phyloP scores from a whole-genome alignment of 1,140 invertebrate species.

The Drosophila triauraria region DNA sequence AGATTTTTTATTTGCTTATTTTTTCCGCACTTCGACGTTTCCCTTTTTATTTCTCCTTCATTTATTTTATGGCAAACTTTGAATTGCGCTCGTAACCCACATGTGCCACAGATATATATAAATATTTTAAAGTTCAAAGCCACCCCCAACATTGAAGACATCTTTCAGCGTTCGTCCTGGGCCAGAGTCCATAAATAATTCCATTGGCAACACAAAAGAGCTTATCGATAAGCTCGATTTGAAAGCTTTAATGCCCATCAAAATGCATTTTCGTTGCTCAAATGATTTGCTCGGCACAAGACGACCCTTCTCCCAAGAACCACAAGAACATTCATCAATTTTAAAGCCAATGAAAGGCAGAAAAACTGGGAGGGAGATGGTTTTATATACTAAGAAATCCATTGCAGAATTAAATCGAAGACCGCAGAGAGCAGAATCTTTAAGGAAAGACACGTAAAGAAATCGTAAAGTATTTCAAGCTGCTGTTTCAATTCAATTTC shows the following conservation, averaged over 20 bases:
- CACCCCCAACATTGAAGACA: conserved; percentile 3
- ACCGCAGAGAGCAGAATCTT: conserved; percentile 42
- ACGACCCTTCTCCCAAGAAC: conserved; percentile 1
- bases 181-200: conserved; percentile 63
- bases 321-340: conserved; percentile 69
- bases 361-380: conserved; percentile 3
- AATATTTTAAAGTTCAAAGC: conserved; percentile 8
- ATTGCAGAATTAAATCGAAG: conserved; percentile 52
- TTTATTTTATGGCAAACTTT: conserved; percentile 15
- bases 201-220: conserved; percentile 49
- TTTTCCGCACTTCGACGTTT: not conserved
- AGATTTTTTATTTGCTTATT: conserved; percentile 15
- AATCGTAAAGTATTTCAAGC: conserved; percentile 60
- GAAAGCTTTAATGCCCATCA: conserved; percentile 63
- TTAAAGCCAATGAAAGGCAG: conserved; percentile 57
- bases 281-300: conserved; percentile 31
- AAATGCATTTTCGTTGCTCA: conserved; percentile 64
- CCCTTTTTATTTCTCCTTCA: conserved; percentile 11
- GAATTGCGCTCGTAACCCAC: conserved; percentile 2
- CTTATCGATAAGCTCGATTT: conserved; percentile 66
- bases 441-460: conserved; percentile 62
- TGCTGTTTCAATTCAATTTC: conserved; percentile 47
- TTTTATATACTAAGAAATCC: conserved; percentile 8
- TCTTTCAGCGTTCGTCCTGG: conserved; percentile 14
- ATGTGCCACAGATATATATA: not conserved